These are phyloP conservation scores for Momotus momota DNA, from an alignment of 2,797 vertebrate genomes.

Conservation along the genomic window DNA sequence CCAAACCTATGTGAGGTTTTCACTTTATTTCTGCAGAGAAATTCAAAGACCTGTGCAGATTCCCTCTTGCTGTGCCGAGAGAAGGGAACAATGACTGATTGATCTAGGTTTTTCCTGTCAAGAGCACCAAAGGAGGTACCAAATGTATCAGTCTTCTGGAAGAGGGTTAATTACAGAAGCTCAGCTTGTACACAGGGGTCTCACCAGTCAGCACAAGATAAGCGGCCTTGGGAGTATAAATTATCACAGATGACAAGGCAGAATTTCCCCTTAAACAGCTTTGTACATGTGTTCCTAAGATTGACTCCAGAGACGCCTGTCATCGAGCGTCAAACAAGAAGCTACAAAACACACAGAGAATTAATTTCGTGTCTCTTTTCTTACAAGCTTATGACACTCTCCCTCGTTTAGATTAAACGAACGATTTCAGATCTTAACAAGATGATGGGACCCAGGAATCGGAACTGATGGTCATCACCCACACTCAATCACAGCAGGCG, in stretches of 20 bases:
- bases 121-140: not conserved
- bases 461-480: not conserved
- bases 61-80: rapidly evolving
- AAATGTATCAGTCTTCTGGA: not conserved
- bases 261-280: not conserved
- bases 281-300: not conserved
- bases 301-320: constrained; percentile 7
- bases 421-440: not conserved
- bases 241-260: constrained; percentile 9
- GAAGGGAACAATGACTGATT: not conserved
- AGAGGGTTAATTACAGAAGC: constrained; percentile 16
- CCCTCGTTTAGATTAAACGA: not conserved
- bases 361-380: not conserved
- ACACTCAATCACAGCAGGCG: not conserved
- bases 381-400: not conserved
- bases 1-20: not conserved
- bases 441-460: not conserved
- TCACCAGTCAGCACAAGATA: constrained; percentile 3
- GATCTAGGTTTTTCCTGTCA: not conserved
- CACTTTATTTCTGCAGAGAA: not conserved
- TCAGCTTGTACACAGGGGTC: not conserved
- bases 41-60: not conserved
- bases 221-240: not conserved
- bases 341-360: not conserved
- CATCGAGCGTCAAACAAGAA: not conserved